Evolutionary conservation across 2,797 vertebrate genomes (phyloP), one percentile per base, ranked within the genome.

Genomic region (Perodicticus potto): DNA sequence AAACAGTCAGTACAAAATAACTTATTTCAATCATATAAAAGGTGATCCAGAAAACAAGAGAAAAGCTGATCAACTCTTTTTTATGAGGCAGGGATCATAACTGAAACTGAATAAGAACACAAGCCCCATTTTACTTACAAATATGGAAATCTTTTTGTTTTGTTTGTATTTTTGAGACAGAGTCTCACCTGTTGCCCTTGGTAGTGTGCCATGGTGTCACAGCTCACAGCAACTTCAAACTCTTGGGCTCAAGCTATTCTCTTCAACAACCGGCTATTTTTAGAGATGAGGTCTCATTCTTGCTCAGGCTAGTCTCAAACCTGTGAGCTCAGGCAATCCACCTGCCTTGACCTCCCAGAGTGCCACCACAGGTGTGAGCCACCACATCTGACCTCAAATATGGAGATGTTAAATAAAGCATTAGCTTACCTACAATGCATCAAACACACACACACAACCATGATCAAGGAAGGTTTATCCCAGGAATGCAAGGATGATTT

Each of bases 1-100:
- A 73, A 86, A 57, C 49, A 59, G 92, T 49, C 49, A 49, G 49
- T 49, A 49, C 59, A 70, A 90, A 89, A 37, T 20, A 74, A 86
- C 43, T 70, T 82, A 61, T 93, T 86, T 32, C 43, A 95, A 86
- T 63, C 34, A 93, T 57, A 93, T n/a, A 65, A 85, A 86, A 67
- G 23, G 57, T 93, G 73, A 85, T 72, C 32, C 43, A 78, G 29
- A 59, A 91, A 70, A 72, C 53, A 91, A 76, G 20, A 45, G 69
- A 63, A 78, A 94, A 88, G 74, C 43, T 76, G 59, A 63, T 19
- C 34, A 89, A 83, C 2, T 83, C 49, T 91, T 92, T 87, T 94
- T 89, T 89, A 74, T 53, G 53, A 76, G 67, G 67, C 61, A 76
- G n/a, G 11, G 34, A 67, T 53, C 49, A 59, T 19, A 67, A 67